Evolutionary conservation across 2,113 vertebrate genomes (phyloP), one percentile per base, ranked within the genome.

Genomic region (Pholis gunnellus): DNA sequence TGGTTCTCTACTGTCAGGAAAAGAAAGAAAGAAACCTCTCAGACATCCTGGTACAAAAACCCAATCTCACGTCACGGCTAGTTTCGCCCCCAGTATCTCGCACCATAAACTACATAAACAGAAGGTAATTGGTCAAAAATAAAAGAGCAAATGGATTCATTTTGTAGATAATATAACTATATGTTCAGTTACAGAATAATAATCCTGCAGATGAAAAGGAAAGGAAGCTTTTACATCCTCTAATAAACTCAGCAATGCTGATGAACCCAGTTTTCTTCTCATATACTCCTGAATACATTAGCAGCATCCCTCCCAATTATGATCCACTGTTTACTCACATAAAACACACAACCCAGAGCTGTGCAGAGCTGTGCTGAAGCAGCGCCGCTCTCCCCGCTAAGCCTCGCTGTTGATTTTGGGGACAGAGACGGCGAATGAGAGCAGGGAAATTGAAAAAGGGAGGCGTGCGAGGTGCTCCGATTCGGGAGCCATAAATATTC

Each of bases 1-100:
- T 93, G 96, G 84, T 94, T 96, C 83, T 96, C 97, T 96, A 94
- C 92, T 92, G 94, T 91, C 88, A 65, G 90, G 82, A 84, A 88
- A 11, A 78, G 13, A 36, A 22, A 73, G 54, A 25, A 79, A 74
- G 9, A 81, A 56, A 77, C 20, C 79, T 74, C 64, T 82, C 46
- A 85, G 82, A 66, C 42, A 68, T 72, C 52, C 2, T 4, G 44
- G n/a, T 1, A 38, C 31, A 74, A 38, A 15, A 67, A 40, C 6
- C 14, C 71, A 22, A 22, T 27, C 38, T 63, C 57, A n/a, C 20
- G 72, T 40, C 56, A 61, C 9, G 17, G 56, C 25, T 15, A 2
- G 54, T 50, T 72, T 59, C 1, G 0, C 14, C 50, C 14, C 50
- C 71, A n/a, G 44, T 27, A 36, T 69, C 66, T 70, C 61, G 25